Percentiles rank a stretch among this genome's conserved stretches.
Evolutionary conservation across 2,888 invertebrate species (phyloP).

Genomic region (Abscondita cerata): DNA sequence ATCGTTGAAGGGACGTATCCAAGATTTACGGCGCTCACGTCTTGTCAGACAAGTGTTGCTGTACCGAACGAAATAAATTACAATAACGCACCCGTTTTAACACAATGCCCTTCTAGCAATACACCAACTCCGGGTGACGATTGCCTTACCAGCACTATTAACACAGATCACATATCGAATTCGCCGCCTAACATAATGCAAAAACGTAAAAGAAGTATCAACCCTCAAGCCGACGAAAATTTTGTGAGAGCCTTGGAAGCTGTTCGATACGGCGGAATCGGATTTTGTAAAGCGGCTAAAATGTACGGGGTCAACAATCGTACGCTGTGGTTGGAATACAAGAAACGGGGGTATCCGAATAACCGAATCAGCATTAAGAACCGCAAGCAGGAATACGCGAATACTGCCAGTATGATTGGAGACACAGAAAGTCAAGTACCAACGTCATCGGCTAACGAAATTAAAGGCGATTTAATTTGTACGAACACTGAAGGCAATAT

Average conservation of each 20-base stretch:
- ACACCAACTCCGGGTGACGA: conserved; percentile 12
- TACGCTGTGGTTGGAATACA: conserved; percentile 85
- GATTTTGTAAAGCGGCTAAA: conserved; percentile 85
- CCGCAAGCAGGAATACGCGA: conserved; percentile 66
- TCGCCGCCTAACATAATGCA: conserved; percentile 59
- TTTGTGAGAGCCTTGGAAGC: conserved; percentile 83
- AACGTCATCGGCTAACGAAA: conserved; percentile 9
- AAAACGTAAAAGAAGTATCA: conserved; percentile 76
- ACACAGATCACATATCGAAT: conserved; percentile 42
- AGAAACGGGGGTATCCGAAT: conserved; percentile 83
- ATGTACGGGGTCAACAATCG: conserved; percentile 86
- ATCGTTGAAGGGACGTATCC: conserved; percentile 82
- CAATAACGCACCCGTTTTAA: conserved; percentile 32
- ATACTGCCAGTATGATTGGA: conserved; percentile 59
- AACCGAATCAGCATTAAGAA: conserved; percentile 80
- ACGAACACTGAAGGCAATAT: conserved; percentile 58
- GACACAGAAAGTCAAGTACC: conserved; percentile 43
- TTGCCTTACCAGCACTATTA: conserved; percentile 16
- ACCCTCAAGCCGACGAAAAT: conserved; percentile 84
- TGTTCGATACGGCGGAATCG: conserved; percentile 82
- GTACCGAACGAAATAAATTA: conserved; percentile 56
- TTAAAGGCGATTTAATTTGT: conserved; percentile 55
- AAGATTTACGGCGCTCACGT: conserved; percentile 65
- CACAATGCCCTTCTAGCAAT: conserved; percentile 41
- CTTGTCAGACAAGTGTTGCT: conserved; percentile 65